Base-by-base conservation (phyloP, 1,140 invertebrate genomes). In the Thereuonema tuberculata region DNA sequence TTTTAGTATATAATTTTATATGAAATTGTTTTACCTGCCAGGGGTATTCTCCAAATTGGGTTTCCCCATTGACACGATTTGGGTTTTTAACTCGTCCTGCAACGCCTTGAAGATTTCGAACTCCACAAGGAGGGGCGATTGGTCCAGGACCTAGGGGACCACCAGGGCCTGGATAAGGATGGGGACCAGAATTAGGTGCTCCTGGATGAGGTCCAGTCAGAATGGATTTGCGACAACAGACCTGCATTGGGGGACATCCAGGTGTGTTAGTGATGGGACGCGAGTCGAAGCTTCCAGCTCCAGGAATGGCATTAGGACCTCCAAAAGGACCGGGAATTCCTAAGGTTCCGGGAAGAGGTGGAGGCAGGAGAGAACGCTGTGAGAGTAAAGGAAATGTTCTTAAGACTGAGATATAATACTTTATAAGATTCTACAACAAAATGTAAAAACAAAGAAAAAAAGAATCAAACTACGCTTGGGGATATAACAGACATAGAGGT, bases 71-170 rank as follows among this genome's bases (percentile, higher is more conserved):
- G 0, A 88, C 80, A 66, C 89, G 89, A 2, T 81, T 79, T 1
- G 87, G 87, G 56, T 84, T 93, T 74, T 92, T 90, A 59, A 94
- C 90, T 62, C 90, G 80, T 26, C 89, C 90, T 64, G 89, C 91
- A 56, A 93, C 87, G 24, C 89, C 89, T 65, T 90, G 84, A 1
- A 87, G 84, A 67, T 92, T 86, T 65, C 87, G 78, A 0, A 81
- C 77, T 50, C 90, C 90, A 69, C 90, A 93, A 23, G 58, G 20
- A 14, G 59, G 49, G 2, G 15, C n/a, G 3, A n/a, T 21, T 12
- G 46, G 46, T 47, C 5, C 27, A 28, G 2, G 5, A 5, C 5
- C 5, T 3, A 14, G 56, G 37, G 27, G 25, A 23, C 5, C 14
- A 25, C 25, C 25, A 5, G 54, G 54, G 37, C 29, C n/a, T 5